A percentile compares a stretch with the other conserved stretches of the same genome.
Conservation (phyloP, 2,113 vertebrate species). For the Channa maculata region DNA sequence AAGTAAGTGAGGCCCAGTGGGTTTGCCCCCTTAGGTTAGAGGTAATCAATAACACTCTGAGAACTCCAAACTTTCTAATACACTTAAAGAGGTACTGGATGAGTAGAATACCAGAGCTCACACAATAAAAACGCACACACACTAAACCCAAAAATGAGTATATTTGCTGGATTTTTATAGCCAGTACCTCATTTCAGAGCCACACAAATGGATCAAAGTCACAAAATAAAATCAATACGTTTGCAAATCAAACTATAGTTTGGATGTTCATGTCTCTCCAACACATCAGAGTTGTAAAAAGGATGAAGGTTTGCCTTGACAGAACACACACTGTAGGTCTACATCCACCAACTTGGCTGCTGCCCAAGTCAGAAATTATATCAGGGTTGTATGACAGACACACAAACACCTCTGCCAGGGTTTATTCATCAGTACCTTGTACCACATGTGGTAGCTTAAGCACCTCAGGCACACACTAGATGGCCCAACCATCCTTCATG, state of each 20-base stretch:
- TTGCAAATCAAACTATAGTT: slow-evolving; percentile 7
- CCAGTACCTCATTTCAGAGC: slow-evolving; percentile 8
- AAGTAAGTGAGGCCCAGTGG: slow-evolving; percentile 29
- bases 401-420: slow-evolving; percentile 28
- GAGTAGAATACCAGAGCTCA: slow-evolving; percentile 24
- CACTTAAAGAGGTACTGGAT: slow-evolving; percentile 20
- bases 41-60: slow-evolving; percentile 62
- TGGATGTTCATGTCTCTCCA: slow-evolving; percentile 7
- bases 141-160: not conserved
- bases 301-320: slow-evolving; percentile 17
- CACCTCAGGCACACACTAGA: too few species aligned
- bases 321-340: not conserved
- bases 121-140: not conserved
- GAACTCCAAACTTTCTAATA: slow-evolving; percentile 59
- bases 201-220: slow-evolving; percentile 37
- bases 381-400: slow-evolving; percentile 27
- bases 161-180: slow-evolving; percentile 20
- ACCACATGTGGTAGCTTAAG: not conserved
- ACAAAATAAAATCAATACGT: slow-evolving; percentile 11
- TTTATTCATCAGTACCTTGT: slow-evolving; percentile 17
- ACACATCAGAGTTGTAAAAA: slow-evolving; percentile 18
- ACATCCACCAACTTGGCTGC: slow-evolving; percentile 23
- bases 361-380: slow-evolving; percentile 37
- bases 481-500: too few species aligned
- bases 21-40: slow-evolving; percentile 34